A percentile compares a stretch with the other conserved stretches of the same genome.
phyloP scores from a whole-genome alignment of 2,888 invertebrate species.

The Dryobota labecula region DNA sequence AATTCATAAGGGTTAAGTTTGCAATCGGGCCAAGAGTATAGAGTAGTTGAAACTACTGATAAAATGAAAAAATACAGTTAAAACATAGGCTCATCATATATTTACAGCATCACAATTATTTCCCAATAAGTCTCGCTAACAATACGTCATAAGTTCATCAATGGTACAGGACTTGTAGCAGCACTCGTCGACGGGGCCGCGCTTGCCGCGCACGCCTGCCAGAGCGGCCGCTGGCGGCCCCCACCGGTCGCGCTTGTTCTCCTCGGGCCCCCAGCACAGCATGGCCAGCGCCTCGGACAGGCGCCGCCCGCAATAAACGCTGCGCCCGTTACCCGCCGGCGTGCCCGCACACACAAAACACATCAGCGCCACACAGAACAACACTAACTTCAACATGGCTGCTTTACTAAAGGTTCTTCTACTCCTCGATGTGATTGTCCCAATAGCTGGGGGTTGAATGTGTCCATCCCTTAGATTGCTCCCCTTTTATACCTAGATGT shows the following conservation, averaged over 20 bases:
- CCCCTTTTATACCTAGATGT: constrained; percentile 40
- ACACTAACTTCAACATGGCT: constrained; percentile 40
- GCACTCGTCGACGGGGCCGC: constrained; percentile 68
- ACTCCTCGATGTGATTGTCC: constrained; percentile 13
- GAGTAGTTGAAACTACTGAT: no score
- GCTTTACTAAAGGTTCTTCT: background rate
- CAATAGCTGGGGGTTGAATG: constrained; percentile 37
- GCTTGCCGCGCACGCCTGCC: constrained; percentile 58
- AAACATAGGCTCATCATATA: constrained; percentile 7
- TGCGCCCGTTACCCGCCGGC: constrained; percentile 1
- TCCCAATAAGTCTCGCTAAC: constrained; percentile 36
- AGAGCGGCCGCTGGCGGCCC: constrained; percentile 4
- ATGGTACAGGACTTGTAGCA: constrained; percentile 69
- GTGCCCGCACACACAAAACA: constrained; percentile 10
- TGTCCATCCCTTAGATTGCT: constrained; percentile 3
- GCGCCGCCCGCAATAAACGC: constrained; percentile 52
- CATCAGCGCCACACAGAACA: constrained; percentile 21
- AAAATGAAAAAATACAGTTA: background rate
- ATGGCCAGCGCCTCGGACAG: constrained; percentile 33
- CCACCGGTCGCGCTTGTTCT: constrained; percentile 44
- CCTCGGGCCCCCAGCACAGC: constrained; percentile 43
- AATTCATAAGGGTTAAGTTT: background rate
- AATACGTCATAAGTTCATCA: constrained; percentile 65
- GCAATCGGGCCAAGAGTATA: background rate
- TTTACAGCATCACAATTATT: constrained; percentile 22